These are phyloP conservation scores for Philaenus spumarius DNA, from an alignment of 1,140 invertebrate species.

Conservation along the genomic window DNA sequence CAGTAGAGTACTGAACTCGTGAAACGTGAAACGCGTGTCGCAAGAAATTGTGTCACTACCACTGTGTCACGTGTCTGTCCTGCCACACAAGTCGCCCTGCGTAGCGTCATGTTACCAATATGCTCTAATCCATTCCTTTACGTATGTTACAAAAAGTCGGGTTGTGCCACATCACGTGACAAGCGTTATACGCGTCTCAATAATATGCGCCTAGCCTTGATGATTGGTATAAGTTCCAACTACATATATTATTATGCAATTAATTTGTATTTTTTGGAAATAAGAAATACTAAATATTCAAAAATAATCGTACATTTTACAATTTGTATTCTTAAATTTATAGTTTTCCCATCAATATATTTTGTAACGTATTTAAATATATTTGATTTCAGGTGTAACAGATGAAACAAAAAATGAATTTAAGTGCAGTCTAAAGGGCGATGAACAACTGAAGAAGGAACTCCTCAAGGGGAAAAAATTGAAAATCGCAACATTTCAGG, in stretches of 20 bases:
- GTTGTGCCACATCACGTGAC: too few species aligned
- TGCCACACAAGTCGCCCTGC: too few species aligned
- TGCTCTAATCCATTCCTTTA: too few species aligned
- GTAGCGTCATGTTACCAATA: too few species aligned
- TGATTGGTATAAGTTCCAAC: slow-evolving; percentile 21
- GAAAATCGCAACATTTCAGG: slow-evolving; percentile 30
- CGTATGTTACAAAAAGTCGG: too few species aligned
- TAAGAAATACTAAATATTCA: not conserved
- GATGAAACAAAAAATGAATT: slow-evolving; percentile 10
- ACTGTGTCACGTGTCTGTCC: too few species aligned
- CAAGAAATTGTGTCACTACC: too few species aligned
- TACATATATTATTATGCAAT: slow-evolving; percentile 14
- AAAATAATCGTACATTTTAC: not conserved
- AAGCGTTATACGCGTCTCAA: too few species aligned
- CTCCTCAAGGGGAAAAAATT: slow-evolving; percentile 27
- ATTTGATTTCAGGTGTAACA: not conserved
- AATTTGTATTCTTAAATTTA: not conserved
- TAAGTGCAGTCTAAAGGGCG: slow-evolving; percentile 23
- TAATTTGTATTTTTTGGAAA: not conserved
- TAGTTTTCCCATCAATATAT: not conserved
- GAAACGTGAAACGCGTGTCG: too few species aligned
- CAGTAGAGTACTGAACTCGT: too few species aligned
- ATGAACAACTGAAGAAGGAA: slow-evolving; percentile 25
- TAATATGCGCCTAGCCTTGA: too few species aligned
- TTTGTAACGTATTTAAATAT: too few species aligned